Base-by-base conservation (phyloP, 1,140 invertebrate genomes). In the Neoseiulus cucumeris region DNA sequence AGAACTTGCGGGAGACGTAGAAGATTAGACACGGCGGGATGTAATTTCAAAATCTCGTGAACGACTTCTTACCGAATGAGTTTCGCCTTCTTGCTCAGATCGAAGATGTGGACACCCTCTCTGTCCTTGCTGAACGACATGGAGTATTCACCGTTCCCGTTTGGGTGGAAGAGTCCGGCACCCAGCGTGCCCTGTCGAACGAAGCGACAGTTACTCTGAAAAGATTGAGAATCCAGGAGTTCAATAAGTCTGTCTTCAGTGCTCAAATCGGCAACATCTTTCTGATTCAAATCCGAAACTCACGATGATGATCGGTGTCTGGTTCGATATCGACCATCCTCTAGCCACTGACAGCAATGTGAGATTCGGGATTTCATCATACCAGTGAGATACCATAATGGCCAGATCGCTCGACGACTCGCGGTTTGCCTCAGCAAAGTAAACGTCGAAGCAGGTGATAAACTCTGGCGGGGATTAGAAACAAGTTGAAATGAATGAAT, bases 351-450 rank as follows among this genome's bases (percentile, higher is more conserved):
- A 20, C 14, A 59, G 22, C 25, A 59, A 14, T 25, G 51, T 59
- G 14, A 59, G 33, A 59, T 59, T 59, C 33, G 51, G 51, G 25
- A 33, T 59, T 33, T 59, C 51, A 59, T 59, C 51, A 59, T 59
- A 59, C 51, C 51, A 59, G 22, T 59, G 51, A 14, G 51, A 14
- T 17, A 59, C 25, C 51, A 25, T 29, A 14, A 59, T 17, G 33
- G 22, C 51, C 22, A 59, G 33, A 25, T 59, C 51, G 33, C 51
- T 59, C 2, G 25, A 17, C 25, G 1, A n/a, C 51, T 25, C 51
- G 4, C 33, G 51, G 22, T 59, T 59, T 6, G 51, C 51, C 22
- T 59, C 51, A 14, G 14, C 51, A 9, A 59, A 59, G 22, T 29
- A 59, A 25, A 59, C 51, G 22, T 59, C 51, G 51, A 59, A 59